Base-by-base conservation (phyloP, 2,797 vertebrate species). In the Microctenopoma lineatum region DNA sequence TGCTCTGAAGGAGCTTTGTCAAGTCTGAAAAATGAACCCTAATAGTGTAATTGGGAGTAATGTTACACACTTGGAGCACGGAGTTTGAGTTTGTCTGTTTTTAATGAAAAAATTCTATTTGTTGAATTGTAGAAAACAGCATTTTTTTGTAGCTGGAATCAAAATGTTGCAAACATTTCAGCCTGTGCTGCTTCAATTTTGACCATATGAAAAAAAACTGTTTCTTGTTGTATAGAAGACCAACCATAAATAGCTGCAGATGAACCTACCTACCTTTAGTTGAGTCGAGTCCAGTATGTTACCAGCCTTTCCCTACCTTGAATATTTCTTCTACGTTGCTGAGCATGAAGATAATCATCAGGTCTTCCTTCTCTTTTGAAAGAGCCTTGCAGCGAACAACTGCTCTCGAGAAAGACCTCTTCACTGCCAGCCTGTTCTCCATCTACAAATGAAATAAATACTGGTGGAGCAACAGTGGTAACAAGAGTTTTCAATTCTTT, bases 301-400 rank as follows among this genome's bases (percentile, higher is more conserved):
- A 32, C 71, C 0, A 38, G n/a, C 14, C 39, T 45, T 16, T 5
- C 0, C 0, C 57, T 65, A 91, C 90, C 96, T 97, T 98, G 69
- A 99, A 96, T 21, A 97, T 94, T 38, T 97, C 96, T 81, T 93
- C 93, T 60, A 95, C 92, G 84, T 97, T 96, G 89, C 97, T 96
- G 59, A 99, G 91, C 77, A 99, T 95, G 83, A 99, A 99, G 59
- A 96, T 90, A 71, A 99, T 83, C 50, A 99, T 87, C 57, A 99
- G 94, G 55, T 98, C 96, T 50, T 95, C 95, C 59, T 95, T 96
- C 55, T 95, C 97, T 88, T 94, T 97, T 15, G 95, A 93, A 52
- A 97, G 86, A 70, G 80, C 90, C 89, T 94, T 97, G 77, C 93
- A 95, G 87, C 94, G 93, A 75, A 98, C 89, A 59, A 99, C 84